These are phyloP conservation scores for Linnaemya tessellans DNA, from an alignment of 2,888 invertebrate genomes.

Conservation along the genomic window DNA sequence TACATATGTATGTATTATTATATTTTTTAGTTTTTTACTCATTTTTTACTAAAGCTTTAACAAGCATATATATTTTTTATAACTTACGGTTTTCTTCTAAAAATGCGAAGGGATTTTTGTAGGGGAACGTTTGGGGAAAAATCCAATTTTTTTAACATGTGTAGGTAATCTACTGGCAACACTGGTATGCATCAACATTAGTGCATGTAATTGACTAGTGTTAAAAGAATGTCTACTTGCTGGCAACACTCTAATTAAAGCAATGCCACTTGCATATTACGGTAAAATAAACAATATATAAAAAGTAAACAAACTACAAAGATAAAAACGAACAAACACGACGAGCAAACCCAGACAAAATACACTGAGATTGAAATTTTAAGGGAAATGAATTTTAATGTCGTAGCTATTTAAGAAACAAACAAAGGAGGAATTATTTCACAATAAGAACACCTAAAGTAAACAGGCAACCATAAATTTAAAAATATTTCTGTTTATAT, in stretches of 20 bases:
- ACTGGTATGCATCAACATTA: neutral
- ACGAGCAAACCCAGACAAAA: neutral
- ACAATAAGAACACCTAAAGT: neutral
- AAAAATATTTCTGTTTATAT: no score
- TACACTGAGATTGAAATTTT: neutral
- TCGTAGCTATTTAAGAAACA: neutral
- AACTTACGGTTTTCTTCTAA: no score
- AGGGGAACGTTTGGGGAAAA: no score
- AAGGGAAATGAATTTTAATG: neutral
- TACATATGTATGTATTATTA: no score
- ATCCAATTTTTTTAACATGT: no score
- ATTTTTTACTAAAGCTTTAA: no score
- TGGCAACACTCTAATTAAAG: constrained; percentile 25
- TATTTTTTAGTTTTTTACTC: no score
- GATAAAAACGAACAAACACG: neutral
- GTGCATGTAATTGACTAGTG: constrained; percentile 40
- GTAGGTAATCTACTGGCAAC: no score
- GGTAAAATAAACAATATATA: constrained; percentile 47
- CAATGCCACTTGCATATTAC: constrained; percentile 54
- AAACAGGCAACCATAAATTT: no score
- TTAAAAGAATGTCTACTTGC: constrained; percentile 5
- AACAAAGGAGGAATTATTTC: neutral
- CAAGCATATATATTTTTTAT: no score
- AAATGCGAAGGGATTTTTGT: no score
- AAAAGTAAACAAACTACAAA: constrained; percentile 58